phyloP scores from a whole-genome alignment of 1,140 invertebrate species.

The Orchesella cincta region DNA sequence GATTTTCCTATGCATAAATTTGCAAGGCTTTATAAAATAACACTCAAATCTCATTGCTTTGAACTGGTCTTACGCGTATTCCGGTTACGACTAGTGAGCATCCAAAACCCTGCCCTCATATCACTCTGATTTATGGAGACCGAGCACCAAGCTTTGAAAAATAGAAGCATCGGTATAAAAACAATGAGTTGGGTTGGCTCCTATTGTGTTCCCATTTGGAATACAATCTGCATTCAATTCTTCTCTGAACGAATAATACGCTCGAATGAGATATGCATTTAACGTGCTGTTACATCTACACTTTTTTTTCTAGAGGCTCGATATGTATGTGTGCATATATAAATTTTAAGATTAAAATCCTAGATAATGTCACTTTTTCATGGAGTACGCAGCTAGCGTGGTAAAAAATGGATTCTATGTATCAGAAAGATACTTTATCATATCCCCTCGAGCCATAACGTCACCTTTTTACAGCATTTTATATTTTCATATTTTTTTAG shows the following conservation, averaged over 20 bases:
- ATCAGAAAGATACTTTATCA: slow-evolving; percentile 25
- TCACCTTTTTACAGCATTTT: slow-evolving; percentile 6
- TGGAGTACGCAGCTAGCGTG: not conserved
- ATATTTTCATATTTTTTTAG: no score
- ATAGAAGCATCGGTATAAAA: not conserved
- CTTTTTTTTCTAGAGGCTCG: no score
- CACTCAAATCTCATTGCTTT: no score
- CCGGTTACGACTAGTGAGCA: not conserved
- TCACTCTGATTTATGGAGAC: not conserved
- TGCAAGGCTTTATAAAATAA: no score
- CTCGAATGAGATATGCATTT: no score
- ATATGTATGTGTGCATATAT: not conserved
- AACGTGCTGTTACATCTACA: no score
- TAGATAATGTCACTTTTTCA: slow-evolving; percentile 22
- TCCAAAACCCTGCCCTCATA: slow-evolving; percentile 6
- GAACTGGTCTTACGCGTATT: no score
- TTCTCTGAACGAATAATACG: no score
- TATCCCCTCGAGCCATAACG: not conserved
- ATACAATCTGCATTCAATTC: not conserved
- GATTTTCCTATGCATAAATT: no score
- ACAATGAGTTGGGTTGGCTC: not conserved
- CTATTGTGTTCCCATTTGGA: not conserved
- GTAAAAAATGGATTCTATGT: slow-evolving; percentile 13
- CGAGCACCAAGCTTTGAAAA: not conserved
- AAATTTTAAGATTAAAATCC: slow-evolving; percentile 14